Base-by-base conservation (phyloP, 2,797 vertebrate species). In the Silurus aristotelis region DNA sequence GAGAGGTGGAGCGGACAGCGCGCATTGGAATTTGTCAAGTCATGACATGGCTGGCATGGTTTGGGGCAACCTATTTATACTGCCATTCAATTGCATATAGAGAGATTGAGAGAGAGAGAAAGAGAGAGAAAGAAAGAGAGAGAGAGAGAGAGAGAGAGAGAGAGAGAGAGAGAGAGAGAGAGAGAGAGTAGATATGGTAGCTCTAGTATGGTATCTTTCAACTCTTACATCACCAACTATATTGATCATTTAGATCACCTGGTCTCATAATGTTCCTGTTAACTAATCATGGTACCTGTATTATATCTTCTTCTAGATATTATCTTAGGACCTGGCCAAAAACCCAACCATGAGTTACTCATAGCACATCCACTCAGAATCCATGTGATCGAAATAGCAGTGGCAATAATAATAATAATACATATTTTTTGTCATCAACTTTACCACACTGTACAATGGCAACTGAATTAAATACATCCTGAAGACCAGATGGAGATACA, bases 41-140 rank as follows among this genome's bases (percentile, higher is more conserved):
- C 93, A 94, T 92, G 91, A 87, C 92, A 94, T 94, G 91, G 92
- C 90, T 86, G 86, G 87, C 91, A 95, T 95, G 60, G 60, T 48
- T 79, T 48, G 61, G 22, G 31, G 75, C 64, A 89, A 91, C 92
- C 94, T 95, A 95, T 95, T 95, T 94, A 95, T 95, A 95, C 90
- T 92, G 88, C 71, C 93, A 92, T 91, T 90, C 90, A 89, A 82
- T 90, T 89, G 79, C 83, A 85, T 67, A 85, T 0, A 48, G n/a
- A 1, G 52, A 25, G 73, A 67, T 48, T 55, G 43, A 31, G 72
- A 56, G 77, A 55, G 48, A 25, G 56, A 20, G 25, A 38, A 27
- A 22, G 52, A 43, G 20, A 52, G 77, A 27, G 43, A 80, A 66
- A 14, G 83, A 22, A 27, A 43, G 20, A 52, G 77, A 27, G 43